These are phyloP conservation scores for Nemotelus nigrinus DNA, from an alignment of 2,888 invertebrate species.

Conservation along the genomic window DNA sequence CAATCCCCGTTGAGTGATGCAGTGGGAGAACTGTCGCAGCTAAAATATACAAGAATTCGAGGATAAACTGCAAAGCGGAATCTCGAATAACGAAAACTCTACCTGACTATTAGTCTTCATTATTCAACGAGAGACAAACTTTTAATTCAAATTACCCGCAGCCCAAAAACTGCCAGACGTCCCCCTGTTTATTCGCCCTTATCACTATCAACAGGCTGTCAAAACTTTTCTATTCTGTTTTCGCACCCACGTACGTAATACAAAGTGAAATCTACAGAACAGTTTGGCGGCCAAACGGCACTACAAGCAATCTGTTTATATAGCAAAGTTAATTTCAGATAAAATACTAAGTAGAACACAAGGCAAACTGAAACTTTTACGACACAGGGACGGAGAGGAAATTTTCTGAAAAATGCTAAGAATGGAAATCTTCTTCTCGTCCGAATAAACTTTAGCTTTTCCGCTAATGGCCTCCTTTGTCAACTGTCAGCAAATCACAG, in stretches of 20 bases:
- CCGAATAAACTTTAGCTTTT: conserved; percentile 15
- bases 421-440: conserved; percentile 7
- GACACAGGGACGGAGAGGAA: not conserved
- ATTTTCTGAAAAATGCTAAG: conserved; percentile 3
- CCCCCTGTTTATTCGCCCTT: not conserved
- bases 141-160: conserved; percentile 18
- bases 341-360: conserved; percentile 9
- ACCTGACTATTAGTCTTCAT: conserved; percentile 6
- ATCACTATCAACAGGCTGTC: conserved; percentile 30
- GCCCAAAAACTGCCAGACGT: not conserved
- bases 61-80: too few relatives aligned
- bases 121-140: not conserved
- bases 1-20: too few relatives aligned
- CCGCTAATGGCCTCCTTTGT: conserved; percentile 55
- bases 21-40: too few relatives aligned
- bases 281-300: not conserved
- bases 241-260: not conserved
- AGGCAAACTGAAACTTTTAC: conserved; percentile 8
- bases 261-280: not conserved
- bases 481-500: conserved; percentile 53
- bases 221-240: conserved; percentile 22
- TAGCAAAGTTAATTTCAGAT: conserved; percentile 40
- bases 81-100: too few relatives aligned
- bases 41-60: too few relatives aligned
- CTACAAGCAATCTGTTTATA: not conserved